These are phyloP conservation scores for Chalcis sispes DNA, from an alignment of 2,888 invertebrate genomes.

Conservation along the genomic window DNA sequence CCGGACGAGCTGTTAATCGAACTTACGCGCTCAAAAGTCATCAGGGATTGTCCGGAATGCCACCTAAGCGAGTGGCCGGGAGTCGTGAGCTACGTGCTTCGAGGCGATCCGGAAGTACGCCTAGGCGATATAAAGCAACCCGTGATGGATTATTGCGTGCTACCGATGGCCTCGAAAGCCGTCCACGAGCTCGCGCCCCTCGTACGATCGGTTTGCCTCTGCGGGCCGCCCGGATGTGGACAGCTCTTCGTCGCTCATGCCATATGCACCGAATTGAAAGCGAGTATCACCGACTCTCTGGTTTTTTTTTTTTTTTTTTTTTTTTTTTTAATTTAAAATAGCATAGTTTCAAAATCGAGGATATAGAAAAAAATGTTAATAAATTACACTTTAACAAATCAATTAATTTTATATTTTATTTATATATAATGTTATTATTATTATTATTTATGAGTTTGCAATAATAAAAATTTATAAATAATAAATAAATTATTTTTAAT, in stretches of 20 bases:
- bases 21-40: conserved; percentile 83
- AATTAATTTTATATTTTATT: too few relatives aligned
- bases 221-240: conserved; percentile 84
- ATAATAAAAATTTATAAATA: too few relatives aligned
- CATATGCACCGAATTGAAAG: conserved; percentile 82
- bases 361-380: too few relatives aligned
- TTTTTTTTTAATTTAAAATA: too few relatives aligned
- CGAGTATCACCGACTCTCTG: background rate
- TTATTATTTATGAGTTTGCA: too few relatives aligned
- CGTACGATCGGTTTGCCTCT: conserved; percentile 81
- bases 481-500: too few relatives aligned
- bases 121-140: conserved; percentile 81
- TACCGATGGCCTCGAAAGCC: conserved; percentile 77
- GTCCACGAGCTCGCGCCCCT: conserved; percentile 68
- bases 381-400: too few relatives aligned
- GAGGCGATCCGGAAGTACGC: conserved; percentile 77
- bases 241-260: conserved; percentile 85
- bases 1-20: conserved; percentile 83
- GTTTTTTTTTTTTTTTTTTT: too few relatives aligned
- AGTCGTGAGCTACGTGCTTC: conserved; percentile 80
- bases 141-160: conserved; percentile 80
- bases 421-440: too few relatives aligned
- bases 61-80: conserved; percentile 83
- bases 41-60: conserved; percentile 79
- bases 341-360: too few relatives aligned